phyloP scores from a whole-genome alignment of 2,888 invertebrate species.

The Allygus modestus region DNA sequence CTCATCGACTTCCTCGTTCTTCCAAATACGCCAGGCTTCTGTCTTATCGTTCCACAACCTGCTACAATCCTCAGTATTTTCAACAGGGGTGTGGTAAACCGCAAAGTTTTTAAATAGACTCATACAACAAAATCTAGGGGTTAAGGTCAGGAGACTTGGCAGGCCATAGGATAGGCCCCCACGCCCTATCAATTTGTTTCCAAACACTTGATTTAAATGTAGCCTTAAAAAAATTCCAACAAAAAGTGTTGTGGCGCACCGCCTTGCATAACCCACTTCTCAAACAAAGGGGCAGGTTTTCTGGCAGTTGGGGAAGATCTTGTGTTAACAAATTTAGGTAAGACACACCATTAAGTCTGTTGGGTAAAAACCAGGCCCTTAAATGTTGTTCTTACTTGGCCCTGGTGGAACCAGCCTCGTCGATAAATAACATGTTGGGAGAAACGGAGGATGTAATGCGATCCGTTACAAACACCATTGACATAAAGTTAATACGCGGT shows the following conservation, averaged over 20 bases:
- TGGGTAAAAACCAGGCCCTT: constrained; percentile 46
- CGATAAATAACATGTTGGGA: constrained; percentile 49
- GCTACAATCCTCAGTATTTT: constrained; percentile 66
- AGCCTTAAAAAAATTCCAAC: constrained; percentile 66
- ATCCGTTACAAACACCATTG: constrained; percentile 45
- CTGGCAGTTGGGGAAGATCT: constrained; percentile 52
- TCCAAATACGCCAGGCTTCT: constrained; percentile 63
- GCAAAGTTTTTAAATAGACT: constrained; percentile 65
- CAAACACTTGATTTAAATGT: constrained; percentile 67
- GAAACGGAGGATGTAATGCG: constrained; percentile 46
- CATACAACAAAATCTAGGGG: constrained; percentile 61
- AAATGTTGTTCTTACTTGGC: constrained; percentile 52
- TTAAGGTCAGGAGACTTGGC: not conserved
- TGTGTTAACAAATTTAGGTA: constrained; percentile 51
- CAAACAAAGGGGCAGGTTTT: constrained; percentile 44
- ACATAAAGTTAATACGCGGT: constrained; percentile 20
- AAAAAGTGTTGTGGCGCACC: constrained; percentile 68
- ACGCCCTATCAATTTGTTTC: constrained; percentile 69
- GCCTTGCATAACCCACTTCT: constrained; percentile 71
- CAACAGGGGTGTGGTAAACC: constrained; percentile 68
- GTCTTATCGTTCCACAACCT: constrained; percentile 66
- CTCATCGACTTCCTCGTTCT: constrained; percentile 39
- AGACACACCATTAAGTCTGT: constrained; percentile 56
- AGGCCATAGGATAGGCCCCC: constrained; percentile 65
- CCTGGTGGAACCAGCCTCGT: constrained; percentile 35